These are phyloP conservation scores for Odocoileus hemionus DNA, from an alignment of 2,113 vertebrate species.

Conservation along the genomic window DNA sequence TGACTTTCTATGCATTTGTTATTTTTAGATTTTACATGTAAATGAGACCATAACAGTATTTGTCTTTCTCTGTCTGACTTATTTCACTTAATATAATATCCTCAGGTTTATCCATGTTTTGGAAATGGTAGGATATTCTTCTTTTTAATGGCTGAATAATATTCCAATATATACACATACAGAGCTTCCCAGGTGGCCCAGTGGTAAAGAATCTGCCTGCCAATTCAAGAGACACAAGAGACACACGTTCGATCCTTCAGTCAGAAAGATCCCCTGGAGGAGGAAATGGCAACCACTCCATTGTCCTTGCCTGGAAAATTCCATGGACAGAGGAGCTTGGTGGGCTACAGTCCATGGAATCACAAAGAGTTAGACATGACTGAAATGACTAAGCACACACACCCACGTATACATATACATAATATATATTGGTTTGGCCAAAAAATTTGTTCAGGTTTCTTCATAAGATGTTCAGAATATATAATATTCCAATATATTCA, in stretches of 20 bases:
- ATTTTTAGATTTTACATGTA: not conserved
- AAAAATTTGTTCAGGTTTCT: not conserved
- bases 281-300: not conserved
- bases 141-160: not conserved
- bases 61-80: not conserved
- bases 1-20: not conserved
- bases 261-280: not conserved
- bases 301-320: not conserved
- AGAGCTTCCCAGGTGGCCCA: not conserved
- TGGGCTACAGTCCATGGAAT: not conserved
- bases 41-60: not conserved
- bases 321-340: not conserved
- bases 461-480: not conserved
- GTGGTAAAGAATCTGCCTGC: not conserved
- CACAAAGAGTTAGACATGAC: not conserved
- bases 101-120: not conserved
- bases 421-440: not conserved
- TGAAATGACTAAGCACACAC: not conserved
- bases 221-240: not conserved
- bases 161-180: not conserved
- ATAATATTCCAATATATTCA: not conserved
- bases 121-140: not conserved
- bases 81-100: not conserved
- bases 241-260: not conserved
- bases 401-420: not conserved